Evolutionary conservation across 2,888 invertebrate species (phyloP).

Genomic region (Reticulitermes lucifugus): DNA sequence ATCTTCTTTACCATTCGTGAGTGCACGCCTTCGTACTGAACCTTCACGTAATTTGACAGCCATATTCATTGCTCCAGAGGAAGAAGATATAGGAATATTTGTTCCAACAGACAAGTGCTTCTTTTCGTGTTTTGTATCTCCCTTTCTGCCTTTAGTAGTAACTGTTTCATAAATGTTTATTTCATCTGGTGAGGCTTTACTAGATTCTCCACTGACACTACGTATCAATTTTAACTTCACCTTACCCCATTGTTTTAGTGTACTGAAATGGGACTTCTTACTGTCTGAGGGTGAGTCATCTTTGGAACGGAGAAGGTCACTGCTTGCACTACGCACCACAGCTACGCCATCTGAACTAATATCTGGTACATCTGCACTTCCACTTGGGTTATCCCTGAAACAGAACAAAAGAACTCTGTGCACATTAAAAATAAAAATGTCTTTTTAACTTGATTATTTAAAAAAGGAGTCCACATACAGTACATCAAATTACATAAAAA

Average conservation of each 20-base stretch:
- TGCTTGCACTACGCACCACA: conserved; percentile 66
- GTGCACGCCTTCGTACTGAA: conserved; percentile 75
- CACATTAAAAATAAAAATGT: no score
- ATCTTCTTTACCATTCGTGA: conserved; percentile 74
- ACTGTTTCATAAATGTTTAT: conserved; percentile 76
- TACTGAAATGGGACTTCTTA: conserved; percentile 80
- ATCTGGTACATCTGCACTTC: conserved; percentile 6
- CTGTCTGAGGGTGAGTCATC: conserved; percentile 73
- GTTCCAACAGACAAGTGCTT: conserved; percentile 53
- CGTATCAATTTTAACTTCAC: conserved; percentile 79
- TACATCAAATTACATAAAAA: no score
- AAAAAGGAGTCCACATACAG: no score
- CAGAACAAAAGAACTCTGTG: neutral
- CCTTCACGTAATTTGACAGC: conserved; percentile 83
- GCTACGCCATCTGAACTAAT: conserved; percentile 45
- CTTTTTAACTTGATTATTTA: no score
- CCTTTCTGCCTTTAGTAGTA: conserved; percentile 63
- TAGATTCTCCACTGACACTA: conserved; percentile 64
- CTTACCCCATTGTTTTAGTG: conserved; percentile 87
- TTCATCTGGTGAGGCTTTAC: conserved; percentile 65
- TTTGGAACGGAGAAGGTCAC: conserved; percentile 76
- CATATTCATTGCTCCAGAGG: conserved; percentile 69
- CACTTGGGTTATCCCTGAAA: conserved; percentile 57
- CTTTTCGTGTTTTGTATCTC: conserved; percentile 41
- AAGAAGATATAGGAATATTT: conserved; percentile 66